Conservation (phyloP, 2,113 vertebrate genomes). For the Syngnathus floridae region DNA sequence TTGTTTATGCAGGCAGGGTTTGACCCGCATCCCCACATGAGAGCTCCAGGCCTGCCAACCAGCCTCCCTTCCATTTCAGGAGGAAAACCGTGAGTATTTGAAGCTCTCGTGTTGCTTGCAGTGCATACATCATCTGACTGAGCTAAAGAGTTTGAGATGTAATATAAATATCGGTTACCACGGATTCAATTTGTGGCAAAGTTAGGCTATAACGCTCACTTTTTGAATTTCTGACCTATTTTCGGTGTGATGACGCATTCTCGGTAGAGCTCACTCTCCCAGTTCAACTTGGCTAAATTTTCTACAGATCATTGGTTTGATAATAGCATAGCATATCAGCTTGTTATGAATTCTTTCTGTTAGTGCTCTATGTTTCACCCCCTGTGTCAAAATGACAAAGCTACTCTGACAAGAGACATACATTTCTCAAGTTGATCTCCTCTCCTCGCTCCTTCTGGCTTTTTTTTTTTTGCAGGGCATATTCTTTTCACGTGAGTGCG, state of each 20-base stretch:
- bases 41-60: slow-evolving; percentile 82
- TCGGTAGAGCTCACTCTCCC: neutral
- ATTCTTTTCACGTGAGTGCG: slow-evolving; percentile 92
- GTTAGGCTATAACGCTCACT: neutral
- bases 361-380: neutral
- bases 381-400: slow-evolving; percentile 6
- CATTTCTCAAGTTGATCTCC: neutral
- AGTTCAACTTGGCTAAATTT: neutral
- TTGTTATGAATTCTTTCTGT: neutral
- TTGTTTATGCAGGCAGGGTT: slow-evolving; percentile 78
- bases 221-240: too few species aligned
- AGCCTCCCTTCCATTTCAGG: slow-evolving; percentile 90
- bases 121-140: neutral
- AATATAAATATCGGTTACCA: neutral
- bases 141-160: neutral
- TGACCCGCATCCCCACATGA: slow-evolving; percentile 90
- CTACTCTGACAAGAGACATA: neutral
- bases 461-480: slow-evolving; percentile 70
- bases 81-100: slow-evolving; percentile 85
- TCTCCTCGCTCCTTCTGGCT: neutral
- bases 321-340: neutral
- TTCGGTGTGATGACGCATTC: neutral
- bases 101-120: neutral
- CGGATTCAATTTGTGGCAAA: neutral
- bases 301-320: neutral